Conservation (phyloP, 2,113 vertebrate genomes). For the Lophius piscatorius region DNA sequence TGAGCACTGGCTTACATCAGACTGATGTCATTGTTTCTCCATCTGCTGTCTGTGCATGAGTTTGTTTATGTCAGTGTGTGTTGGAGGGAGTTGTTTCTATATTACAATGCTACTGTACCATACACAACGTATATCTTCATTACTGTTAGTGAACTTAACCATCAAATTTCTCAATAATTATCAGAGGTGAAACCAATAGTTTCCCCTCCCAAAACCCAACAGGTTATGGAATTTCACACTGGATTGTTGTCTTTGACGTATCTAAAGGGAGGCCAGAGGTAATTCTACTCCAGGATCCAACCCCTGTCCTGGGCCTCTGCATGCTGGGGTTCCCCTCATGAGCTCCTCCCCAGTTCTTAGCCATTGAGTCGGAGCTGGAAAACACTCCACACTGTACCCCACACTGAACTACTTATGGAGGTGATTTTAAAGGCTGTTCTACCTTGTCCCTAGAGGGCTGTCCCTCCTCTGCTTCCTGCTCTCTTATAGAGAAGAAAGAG, state of each 20-base stretch:
- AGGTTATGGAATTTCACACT: constrained; percentile 16
- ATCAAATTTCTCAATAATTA: no score
- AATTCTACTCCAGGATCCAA: constrained; percentile 69
- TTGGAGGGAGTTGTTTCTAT: constrained; percentile 1
- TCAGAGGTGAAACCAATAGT: neutral
- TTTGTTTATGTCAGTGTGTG: neutral
- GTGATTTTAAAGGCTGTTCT: constrained; percentile 65
- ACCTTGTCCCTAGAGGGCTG: constrained; percentile 58
- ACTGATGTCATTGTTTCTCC: no score
- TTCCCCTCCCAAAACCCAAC: neutral
- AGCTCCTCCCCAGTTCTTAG: constrained; percentile 60
- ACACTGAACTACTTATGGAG: constrained; percentile 66
- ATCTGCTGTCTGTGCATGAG: no score
- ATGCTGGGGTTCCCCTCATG: constrained; percentile 68
- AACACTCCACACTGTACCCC: constrained; percentile 44
- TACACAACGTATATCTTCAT: neutral
- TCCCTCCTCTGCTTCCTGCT: constrained; percentile 64
- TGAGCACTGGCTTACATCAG: constrained; percentile 13
- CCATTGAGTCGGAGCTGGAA: constrained; percentile 30
- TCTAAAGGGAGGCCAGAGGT: constrained; percentile 69
- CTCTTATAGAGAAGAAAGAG: constrained; percentile 29
- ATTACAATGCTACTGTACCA: neutral
- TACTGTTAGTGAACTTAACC: neutral
- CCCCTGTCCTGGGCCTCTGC: constrained; percentile 69
- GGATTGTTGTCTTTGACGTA: constrained; percentile 53